Evolutionary conservation across 2,888 invertebrate genomes (phyloP), one percentile per base, ranked within the genome.

Genomic region (Cosmia pyralina): DNA sequence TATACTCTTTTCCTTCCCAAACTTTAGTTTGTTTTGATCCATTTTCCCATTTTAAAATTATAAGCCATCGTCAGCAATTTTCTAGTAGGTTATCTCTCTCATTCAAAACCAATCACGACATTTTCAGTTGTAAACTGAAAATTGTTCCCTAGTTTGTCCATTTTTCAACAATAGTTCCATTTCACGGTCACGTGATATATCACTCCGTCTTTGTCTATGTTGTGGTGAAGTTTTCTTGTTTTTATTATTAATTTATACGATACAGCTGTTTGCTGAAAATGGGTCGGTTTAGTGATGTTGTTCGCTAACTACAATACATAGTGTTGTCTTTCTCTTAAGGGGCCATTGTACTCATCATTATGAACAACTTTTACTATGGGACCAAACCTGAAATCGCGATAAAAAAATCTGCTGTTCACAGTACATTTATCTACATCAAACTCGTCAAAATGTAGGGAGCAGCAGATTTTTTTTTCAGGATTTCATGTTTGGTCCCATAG

Each of bases 181-280:
- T 89, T 87, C 84, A 85, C 72, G 84, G 86, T 88, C 91, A 92
- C 91, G 91, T 92, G 85, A 92, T 84, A 70, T 64, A 57, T 75
- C 88, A 87, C 77, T 92, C 85, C 78, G 83, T 91, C 87, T 83
- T 85, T 85, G 87, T 87, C 80, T 83, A 72, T 58, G 68, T 63
- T 65, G 66, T 60, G 50, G 60, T 8, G 11, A 64, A 70, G 59
- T 62, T 82, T 82, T 67, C 65, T 75, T 60, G 57, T 74, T 71
- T 72, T 58, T 38, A 5, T 38, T 78, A 69, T 76, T 83, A 55
- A 58, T 58, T 57, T 46, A 1, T 57, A 52, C 52, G 46, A 52
- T 57, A 48, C 73, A 57, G 55, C 8, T 71, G 62, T 38, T 38
- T 38, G 38, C 38, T 38, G 38, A 38, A 6, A 38, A 38, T 4